Evolutionary conservation across 2,797 vertebrate genomes (phyloP), one percentile per base, ranked within the genome.

Genomic region (Cichlasoma orientale): DNA sequence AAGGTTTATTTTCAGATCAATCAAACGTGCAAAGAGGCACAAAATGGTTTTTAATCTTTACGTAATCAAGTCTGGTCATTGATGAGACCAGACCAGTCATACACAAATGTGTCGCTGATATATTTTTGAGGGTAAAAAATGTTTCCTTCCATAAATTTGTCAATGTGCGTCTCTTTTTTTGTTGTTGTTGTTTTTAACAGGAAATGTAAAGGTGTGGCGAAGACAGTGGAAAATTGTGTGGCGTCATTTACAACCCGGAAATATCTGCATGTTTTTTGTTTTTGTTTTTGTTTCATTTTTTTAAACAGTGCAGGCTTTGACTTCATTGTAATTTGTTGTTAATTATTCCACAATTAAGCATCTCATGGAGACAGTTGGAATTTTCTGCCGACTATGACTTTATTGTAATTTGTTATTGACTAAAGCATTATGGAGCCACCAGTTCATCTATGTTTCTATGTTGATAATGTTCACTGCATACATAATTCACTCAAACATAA

Each of bases 121-220:
- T 44, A 63, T 63, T 63, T 63, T 63, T 27, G 27, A 66, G 27
- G 47, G 38, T 44, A 27, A 66, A 33, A 11, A 27, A 66, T 27
- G 38, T 47, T 47, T 66, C 23, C 61, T 47, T 19, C 16, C 61
- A 29, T 47, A 27, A 25, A 14, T 14, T 44, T 14, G 41, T 44
- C 41, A 44, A 25, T 44, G 11, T 25, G 44, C 59, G 18, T 63
- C 59, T 63, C 59, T 57, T 56, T 14, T 1, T 14, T 44, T 14
- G 3, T 41, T 12, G 1, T 38, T 38, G 3, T 41, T 21, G 11
- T 56, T 1, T 0, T 9, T 9, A 18, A 41, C 38, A 44, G 38
- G 61, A 66, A 19, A 23, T 47, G 16, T 47, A 25, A 63, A 44
- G 59, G 59, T 44, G 8, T 63, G 36, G 59, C 59, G 44, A 41